Evolutionary conservation across 2,797 vertebrate genomes (phyloP).

Genomic region (Hephaestus fuliginosus): DNA sequence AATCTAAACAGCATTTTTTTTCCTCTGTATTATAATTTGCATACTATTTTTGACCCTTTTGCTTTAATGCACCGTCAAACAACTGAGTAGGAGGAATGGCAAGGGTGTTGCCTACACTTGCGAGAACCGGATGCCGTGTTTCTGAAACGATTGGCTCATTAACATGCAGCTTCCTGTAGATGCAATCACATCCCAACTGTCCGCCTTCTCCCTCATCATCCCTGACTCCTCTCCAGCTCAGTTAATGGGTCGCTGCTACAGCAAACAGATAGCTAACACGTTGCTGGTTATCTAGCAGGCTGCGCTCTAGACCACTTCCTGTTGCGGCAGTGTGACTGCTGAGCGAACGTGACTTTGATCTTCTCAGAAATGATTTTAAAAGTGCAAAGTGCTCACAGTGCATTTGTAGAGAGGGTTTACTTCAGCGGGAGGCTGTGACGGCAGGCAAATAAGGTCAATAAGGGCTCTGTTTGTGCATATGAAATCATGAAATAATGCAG

Average conservation of each 20-base stretch:
- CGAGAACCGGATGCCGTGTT: conserved; percentile 43
- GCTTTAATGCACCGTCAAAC: conserved; percentile 31
- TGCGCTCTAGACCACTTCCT: conserved; percentile 69
- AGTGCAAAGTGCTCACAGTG: conserved; percentile 2
- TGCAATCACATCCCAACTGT: conserved; percentile 59
- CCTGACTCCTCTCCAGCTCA: conserved; percentile 21
- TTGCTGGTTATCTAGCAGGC: conserved; percentile 36
- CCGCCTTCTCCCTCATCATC: conserved; percentile 24
- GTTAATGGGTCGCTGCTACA: conserved; percentile 9
- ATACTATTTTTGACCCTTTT: conserved; percentile 6
- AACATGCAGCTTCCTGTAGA: conserved; percentile 69
- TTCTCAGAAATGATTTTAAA: not conserved
- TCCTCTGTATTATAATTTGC: conserved; percentile 11
- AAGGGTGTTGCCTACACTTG: conserved; percentile 45
- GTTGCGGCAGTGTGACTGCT: conserved; percentile 19
- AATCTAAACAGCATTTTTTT: not conserved
- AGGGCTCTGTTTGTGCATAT: not conserved
- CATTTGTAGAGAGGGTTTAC: not conserved
- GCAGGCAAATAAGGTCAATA: not conserved
- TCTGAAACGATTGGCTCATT: conserved; percentile 58
- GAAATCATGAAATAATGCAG: conserved; percentile 16
- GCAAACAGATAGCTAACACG: conserved; percentile 28
- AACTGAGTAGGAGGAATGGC: conserved; percentile 5
- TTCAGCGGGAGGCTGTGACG: not conserved
- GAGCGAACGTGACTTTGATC: conserved; percentile 23